phyloP scores from a whole-genome alignment of 2,888 invertebrate genomes.

The Epistrophella euchroma region DNA sequence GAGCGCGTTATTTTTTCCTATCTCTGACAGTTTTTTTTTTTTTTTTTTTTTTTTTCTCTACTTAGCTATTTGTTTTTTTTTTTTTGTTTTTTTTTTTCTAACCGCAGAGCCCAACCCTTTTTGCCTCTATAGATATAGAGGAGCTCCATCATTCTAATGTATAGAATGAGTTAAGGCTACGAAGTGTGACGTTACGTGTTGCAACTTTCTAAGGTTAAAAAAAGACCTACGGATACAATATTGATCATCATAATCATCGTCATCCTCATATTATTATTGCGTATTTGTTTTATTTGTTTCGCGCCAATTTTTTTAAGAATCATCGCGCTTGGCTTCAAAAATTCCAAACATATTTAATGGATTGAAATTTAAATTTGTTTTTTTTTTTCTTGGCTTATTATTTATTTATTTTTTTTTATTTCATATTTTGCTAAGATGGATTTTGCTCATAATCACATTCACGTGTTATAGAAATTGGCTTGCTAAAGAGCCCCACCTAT shows the following conservation, averaged over 20 bases:
- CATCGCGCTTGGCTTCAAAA: neutral
- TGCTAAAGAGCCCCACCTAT: slow-evolving; percentile 12
- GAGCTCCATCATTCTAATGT: slow-evolving; percentile 11
- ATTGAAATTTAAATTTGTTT: slow-evolving; percentile 56
- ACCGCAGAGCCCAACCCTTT: slow-evolving; percentile 64
- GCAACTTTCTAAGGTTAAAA: slow-evolving; percentile 63
- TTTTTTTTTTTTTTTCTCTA: slow-evolving; percentile 29
- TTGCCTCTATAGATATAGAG: slow-evolving; percentile 25
- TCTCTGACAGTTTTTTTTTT: slow-evolving; percentile 29
- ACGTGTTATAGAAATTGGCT: slow-evolving; percentile 10
- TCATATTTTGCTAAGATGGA: slow-evolving; percentile 1
- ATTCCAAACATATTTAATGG: neutral
- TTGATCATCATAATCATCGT: slow-evolving; percentile 49
- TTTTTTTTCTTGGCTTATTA: neutral
- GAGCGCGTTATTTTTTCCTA: slow-evolving; percentile 52
- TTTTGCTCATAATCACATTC: slow-evolving; percentile 13
- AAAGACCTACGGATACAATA: slow-evolving; percentile 51
- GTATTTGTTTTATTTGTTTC: neutral
- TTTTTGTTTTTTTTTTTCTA: slow-evolving; percentile 20
- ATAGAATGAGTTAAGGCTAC: neutral
- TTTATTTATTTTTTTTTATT: slow-evolving; percentile 11
- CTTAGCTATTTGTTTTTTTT: too few relatives aligned
- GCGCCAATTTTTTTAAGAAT: slow-evolving; percentile 28
- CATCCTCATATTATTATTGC: neutral
- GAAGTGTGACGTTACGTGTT: slow-evolving; percentile 13